Conservation (phyloP, 1,140 invertebrate species). For the Bombus polaris region DNA sequence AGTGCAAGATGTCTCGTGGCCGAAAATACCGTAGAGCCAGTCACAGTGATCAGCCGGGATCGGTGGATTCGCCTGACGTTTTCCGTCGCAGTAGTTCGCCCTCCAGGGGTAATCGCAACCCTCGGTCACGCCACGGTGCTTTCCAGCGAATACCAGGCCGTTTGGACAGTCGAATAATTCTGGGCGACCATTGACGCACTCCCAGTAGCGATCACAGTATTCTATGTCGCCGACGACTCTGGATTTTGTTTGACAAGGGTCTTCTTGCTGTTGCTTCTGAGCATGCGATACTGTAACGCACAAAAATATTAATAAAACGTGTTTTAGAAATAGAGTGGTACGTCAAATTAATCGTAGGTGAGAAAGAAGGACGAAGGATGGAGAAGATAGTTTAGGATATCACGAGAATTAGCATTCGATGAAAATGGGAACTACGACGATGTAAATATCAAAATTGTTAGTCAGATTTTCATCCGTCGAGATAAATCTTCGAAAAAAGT, state of each 20-base stretch:
- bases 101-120: conserved; percentile 95
- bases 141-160: conserved; percentile 93
- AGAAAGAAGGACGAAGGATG: too few relatives aligned
- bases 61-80: conserved; percentile 90
- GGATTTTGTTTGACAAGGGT: conserved; percentile 90
- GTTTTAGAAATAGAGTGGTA: too few relatives aligned
- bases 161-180: conserved; percentile 95
- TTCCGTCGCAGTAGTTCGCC: conserved; percentile 92
- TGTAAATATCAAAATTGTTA: too few relatives aligned
- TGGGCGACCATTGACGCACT: conserved; percentile 90
- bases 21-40: conserved; percentile 96
- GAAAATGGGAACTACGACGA: too few relatives aligned
- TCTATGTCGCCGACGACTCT: conserved; percentile 89
- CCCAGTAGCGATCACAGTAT: conserved; percentile 95
- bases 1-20: conserved; percentile 95
- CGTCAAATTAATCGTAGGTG: too few relatives aligned
- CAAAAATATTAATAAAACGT: neutral
- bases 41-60: conserved; percentile 94
- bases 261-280: conserved; percentile 85
- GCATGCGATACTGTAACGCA: conserved; percentile 66
- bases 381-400: too few relatives aligned
- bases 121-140: conserved; percentile 92
- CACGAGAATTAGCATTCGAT: too few relatives aligned
- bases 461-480: neutral
- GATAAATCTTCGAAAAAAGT: neutral